A percentile compares a stretch with the other conserved stretches of the same genome.
These are phyloP conservation scores for Dicranocentrus wangi DNA, from an alignment of 2,888 invertebrate genomes.

Conservation along the genomic window DNA sequence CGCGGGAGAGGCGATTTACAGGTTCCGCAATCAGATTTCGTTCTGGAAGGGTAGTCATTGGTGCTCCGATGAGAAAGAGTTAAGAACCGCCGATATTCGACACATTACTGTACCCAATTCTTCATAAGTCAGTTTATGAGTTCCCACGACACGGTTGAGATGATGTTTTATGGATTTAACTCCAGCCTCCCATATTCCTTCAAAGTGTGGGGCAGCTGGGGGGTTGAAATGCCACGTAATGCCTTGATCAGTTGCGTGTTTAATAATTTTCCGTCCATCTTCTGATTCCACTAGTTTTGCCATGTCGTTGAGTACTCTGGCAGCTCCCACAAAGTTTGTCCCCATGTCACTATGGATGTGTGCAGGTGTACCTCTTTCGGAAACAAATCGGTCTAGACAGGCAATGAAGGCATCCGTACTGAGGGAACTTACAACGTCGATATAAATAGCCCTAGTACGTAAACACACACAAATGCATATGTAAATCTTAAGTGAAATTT, in stretches of 20 bases:
- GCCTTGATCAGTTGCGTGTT: slow-evolving; percentile 21
- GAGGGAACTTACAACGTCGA: neutral
- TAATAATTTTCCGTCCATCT: neutral
- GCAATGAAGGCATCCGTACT: neutral
- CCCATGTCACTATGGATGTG: neutral
- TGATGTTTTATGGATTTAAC: slow-evolving; percentile 27
- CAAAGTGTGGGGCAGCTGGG: slow-evolving; percentile 64
- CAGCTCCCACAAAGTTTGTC: slow-evolving; percentile 12
- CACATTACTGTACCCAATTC: slow-evolving; percentile 53
- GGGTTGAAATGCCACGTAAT: slow-evolving; percentile 65
- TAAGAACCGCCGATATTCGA: slow-evolving; percentile 47
- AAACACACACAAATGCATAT: neutral
- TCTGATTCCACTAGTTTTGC: neutral
- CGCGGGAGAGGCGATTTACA: slow-evolving; percentile 20
- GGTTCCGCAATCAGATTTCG: slow-evolving; percentile 15
- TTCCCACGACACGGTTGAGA: slow-evolving; percentile 56
- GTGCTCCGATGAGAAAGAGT: slow-evolving; percentile 51
- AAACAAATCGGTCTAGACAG: neutral
- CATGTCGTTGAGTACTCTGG: slow-evolving; percentile 1
- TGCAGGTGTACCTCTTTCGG: neutral
- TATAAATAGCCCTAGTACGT: neutral
- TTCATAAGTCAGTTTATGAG: slow-evolving; percentile 44
- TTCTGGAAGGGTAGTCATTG: neutral
- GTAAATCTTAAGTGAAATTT: neutral
- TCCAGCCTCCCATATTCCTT: slow-evolving; percentile 27